phyloP scores from a whole-genome alignment of 2,113 vertebrate genomes.

The Craseonycteris thonglongyai region DNA sequence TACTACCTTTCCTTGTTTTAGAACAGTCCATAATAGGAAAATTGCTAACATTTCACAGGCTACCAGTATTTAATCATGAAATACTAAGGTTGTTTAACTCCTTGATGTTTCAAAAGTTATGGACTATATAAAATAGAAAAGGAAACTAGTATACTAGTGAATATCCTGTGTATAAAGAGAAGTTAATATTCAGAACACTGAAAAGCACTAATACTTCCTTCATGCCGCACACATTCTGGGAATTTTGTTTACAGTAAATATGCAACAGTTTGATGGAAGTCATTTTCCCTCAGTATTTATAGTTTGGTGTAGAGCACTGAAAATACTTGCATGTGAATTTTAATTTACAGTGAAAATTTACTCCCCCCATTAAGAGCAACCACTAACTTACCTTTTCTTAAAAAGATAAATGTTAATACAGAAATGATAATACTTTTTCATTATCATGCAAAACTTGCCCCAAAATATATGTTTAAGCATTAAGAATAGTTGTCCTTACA shows the following conservation, averaged over 20 bases:
- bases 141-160: conserved; percentile 59
- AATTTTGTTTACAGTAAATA: conserved; percentile 51
- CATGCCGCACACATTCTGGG: conserved; percentile 63
- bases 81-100: conserved; percentile 2
- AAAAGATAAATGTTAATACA: conserved; percentile 41
- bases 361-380: conserved; percentile 2
- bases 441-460: conserved; percentile 69
- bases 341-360: conserved; percentile 54
- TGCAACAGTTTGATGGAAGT: conserved; percentile 37
- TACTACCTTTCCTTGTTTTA: background rate
- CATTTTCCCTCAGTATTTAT: conserved; percentile 23
- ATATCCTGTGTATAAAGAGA: conserved; percentile 12
- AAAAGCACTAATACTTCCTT: conserved; percentile 49
- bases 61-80: conserved; percentile 4
- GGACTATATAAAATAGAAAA: conserved; percentile 36
- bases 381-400: conserved; percentile 56
- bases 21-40: conserved; percentile 18
- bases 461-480: conserved; percentile 54
- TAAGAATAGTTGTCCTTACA: conserved; percentile 35
- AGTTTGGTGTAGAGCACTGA: conserved; percentile 33
- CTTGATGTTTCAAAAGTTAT: conserved; percentile 8
- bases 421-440: conserved; percentile 53
- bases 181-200: conserved; percentile 63
- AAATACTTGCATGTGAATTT: conserved; percentile 51
- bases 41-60: background rate